Evolutionary conservation across 2,113 vertebrate species (phyloP).

Genomic region (Myotis davidii): DNA sequence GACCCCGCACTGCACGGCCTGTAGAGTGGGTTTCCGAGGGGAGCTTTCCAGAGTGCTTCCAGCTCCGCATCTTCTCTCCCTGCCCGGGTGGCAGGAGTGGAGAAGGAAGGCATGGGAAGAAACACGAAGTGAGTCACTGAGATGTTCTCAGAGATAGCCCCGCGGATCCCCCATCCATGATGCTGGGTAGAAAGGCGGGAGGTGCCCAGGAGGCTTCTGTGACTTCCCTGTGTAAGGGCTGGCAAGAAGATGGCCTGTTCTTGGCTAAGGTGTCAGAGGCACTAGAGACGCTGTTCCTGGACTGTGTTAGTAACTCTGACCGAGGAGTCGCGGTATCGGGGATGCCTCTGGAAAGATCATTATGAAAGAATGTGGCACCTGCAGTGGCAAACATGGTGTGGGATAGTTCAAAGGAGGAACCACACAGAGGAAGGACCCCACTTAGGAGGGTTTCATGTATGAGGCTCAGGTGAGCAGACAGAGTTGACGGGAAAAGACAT

Average conservation of each 20-base stretch:
- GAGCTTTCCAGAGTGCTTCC: background rate
- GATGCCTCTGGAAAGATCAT: background rate
- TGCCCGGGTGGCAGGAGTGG: background rate
- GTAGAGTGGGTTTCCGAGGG: background rate
- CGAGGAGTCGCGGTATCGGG: background rate
- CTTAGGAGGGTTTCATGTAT: background rate
- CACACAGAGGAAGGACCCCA: background rate
- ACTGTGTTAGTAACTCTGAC: background rate
- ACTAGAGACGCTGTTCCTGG: background rate
- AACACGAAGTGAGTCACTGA: constrained; percentile 14
- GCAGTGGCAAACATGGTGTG: background rate
- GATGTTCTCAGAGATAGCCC: constrained; percentile 46
- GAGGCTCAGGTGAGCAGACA: background rate
- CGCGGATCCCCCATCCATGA: constrained; percentile 57
- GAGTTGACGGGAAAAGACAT: background rate
- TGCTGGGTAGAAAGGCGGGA: constrained; percentile 69
- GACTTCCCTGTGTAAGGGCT: background rate
- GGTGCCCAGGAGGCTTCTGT: background rate
- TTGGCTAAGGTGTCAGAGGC: background rate
- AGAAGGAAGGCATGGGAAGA: background rate
- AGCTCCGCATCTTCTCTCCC: background rate
- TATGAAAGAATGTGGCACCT: background rate
- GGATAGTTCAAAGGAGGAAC: background rate
- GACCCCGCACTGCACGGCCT: background rate
- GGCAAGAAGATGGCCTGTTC: background rate